These are phyloP conservation scores for Xanthia togata DNA, from an alignment of 2,888 invertebrate genomes.

Conservation along the genomic window DNA sequence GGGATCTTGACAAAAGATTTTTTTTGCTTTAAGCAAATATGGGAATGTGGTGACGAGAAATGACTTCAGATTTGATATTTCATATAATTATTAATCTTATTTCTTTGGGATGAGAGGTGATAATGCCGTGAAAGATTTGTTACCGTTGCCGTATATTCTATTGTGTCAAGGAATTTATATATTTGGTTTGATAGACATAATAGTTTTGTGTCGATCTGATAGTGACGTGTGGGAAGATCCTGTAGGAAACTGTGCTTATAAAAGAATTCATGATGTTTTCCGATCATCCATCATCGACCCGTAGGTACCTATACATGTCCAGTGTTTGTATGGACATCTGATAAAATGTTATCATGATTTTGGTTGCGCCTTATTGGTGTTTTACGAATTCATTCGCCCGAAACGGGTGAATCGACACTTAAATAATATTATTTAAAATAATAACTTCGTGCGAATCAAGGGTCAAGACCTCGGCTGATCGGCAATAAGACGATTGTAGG, in stretches of 20 bases:
- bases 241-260: conserved; percentile 43
- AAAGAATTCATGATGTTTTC: conserved; percentile 34
- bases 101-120: accelerated
- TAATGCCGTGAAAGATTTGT: conserved; percentile 4
- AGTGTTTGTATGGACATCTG: neutral
- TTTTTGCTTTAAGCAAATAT: conserved; percentile 86
- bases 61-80: neutral
- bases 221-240: conserved; percentile 61
- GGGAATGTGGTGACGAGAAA: conserved; percentile 75
- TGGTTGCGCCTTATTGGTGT: neutral
- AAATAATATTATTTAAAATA: too few relatives aligned
- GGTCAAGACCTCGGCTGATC: too few relatives aligned
- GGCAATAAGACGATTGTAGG: too few relatives aligned
- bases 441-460: too few relatives aligned
- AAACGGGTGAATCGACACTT: too few relatives aligned
- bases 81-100: conserved; percentile 14
- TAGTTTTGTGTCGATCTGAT: conserved; percentile 57
- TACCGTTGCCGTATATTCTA: conserved; percentile 26
- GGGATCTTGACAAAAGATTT: conserved; percentile 84
- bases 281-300: conserved; percentile 37
- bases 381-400: too few relatives aligned
- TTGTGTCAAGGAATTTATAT: conserved; percentile 59
- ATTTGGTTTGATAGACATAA: conserved; percentile 65
- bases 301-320: conserved; percentile 27
- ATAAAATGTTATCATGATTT: conserved; percentile 5